These are phyloP conservation scores for Mionectes macconnelli DNA, from an alignment of 2,113 vertebrate species.

Conservation along the genomic window DNA sequence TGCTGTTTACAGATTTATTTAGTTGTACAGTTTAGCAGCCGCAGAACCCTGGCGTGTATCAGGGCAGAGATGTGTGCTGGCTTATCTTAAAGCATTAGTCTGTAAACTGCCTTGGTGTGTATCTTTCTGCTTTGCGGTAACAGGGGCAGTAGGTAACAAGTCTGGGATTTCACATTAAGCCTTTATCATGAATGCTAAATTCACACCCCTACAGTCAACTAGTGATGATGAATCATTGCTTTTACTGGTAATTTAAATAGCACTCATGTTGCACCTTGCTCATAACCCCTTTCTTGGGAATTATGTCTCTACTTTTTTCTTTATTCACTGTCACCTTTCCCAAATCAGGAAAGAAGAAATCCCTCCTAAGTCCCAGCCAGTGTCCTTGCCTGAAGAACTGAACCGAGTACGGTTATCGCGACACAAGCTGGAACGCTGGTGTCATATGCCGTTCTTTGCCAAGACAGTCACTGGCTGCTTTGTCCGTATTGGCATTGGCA, in stretches of 20 bases:
- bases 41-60: background rate
- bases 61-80: background rate
- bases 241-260: background rate
- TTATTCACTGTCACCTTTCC: background rate
- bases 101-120: background rate
- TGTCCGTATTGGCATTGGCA: conserved; percentile 96
- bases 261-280: background rate
- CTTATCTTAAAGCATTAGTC: background rate
- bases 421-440: conserved; percentile 98
- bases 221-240: background rate
- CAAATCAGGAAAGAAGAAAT: conserved; percentile 88
- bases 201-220: background rate
- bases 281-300: background rate
- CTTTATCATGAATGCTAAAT: background rate
- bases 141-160: background rate
- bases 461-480: conserved; percentile 98
- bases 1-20: background rate
- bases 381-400: conserved; percentile 93
- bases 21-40: background rate
- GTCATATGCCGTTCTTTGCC: conserved; percentile 98
- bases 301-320: background rate
- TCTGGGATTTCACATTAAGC: background rate
- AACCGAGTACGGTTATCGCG: conserved; percentile 93
- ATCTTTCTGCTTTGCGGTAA: background rate
- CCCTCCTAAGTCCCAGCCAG: conserved; percentile 94